Evolutionary conservation across 2,888 invertebrate genomes (phyloP), one percentile per base, ranked within the genome.

Genomic region (Craniophora ligustri): DNA sequence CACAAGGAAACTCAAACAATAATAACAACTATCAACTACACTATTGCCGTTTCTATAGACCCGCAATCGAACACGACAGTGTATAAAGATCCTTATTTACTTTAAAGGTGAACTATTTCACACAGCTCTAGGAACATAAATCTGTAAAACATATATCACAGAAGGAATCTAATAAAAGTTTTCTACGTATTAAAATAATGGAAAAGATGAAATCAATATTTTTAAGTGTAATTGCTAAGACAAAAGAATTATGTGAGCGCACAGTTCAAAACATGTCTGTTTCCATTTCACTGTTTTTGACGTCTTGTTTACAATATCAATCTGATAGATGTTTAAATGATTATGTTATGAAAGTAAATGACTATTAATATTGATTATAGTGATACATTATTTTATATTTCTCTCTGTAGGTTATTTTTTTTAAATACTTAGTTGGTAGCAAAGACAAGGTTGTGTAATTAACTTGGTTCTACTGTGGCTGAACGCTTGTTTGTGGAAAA

Each of bases 201-300:
- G 75, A 78, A 81, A 81, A 90, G 88, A 91, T 89, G 85, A 87
- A 88, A 91, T 91, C 88, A 87, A 89, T 89, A 87, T 89, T 90
- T 91, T 88, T 85, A 84, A 89, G 84, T 89, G 86, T 91, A 91
- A 91, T 91, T 89, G 91, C 87, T 84, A 78, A 86, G 86, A 90
- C 87, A 88, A 88, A 89, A 91, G 89, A 91, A 86, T 86, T 88
- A 88, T 91, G 88, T 84, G 86, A 82, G 75, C 76, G 81, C 81
- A 80, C 73, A 77, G 82, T 82, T 86, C 81, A 74, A 70, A 76
- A 61, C 44, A 59, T 6, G 73, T 47, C 34, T 61, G 84, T 88
- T 79, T 87, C 85, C 92, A 87, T 78, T 81, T 45, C 42, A 59
- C 35, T 75, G 56, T 72, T 65, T 47, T 67, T 55, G 46, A 45